Conservation (phyloP, 2,797 vertebrate species). For the Manis javanica region DNA sequence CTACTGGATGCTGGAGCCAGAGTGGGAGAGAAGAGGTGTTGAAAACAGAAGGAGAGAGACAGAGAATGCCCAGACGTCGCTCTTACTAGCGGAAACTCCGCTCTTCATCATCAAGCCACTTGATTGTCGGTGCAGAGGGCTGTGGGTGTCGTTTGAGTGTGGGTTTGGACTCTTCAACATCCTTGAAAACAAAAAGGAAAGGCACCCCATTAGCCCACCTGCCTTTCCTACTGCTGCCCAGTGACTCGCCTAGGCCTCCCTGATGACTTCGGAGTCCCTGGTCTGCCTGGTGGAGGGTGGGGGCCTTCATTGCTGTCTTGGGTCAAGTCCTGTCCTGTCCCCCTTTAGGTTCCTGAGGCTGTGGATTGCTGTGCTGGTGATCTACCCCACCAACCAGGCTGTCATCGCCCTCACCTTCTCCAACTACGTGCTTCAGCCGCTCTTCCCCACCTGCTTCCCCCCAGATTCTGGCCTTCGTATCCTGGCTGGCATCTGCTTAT, state of each 20-base stretch:
- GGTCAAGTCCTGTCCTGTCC: not conserved
- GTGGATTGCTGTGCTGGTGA: constrained; percentile 92
- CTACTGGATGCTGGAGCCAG: not conserved
- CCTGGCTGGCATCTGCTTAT: constrained; percentile 90
- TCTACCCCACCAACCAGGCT: constrained; percentile 93
- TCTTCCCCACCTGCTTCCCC: constrained; percentile 90
- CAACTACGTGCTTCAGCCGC: constrained; percentile 91
- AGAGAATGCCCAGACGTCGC: not conserved
- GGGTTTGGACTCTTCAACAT: not conserved
- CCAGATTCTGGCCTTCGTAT: constrained; percentile 88
- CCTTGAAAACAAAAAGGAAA: not conserved
- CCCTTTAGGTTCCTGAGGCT: constrained; percentile 92
- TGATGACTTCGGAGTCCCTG: not conserved
- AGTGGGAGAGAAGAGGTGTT: not conserved
- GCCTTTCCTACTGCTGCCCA: not conserved
- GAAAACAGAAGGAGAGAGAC: not conserved
- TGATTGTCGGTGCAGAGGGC: not conserved
- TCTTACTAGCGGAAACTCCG: constrained; percentile 18
- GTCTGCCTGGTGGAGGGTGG: not conserved
- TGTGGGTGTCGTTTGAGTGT: not conserved
- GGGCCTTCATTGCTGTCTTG: not conserved
- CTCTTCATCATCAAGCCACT: not conserved
- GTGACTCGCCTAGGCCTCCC: not conserved
- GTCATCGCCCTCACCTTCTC: constrained; percentile 93
- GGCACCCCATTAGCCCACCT: not conserved